Percentiles rank a stretch among this genome's conserved stretches.
Conservation (phyloP, 2,888 invertebrate species). For the Bellardia pandia region DNA sequence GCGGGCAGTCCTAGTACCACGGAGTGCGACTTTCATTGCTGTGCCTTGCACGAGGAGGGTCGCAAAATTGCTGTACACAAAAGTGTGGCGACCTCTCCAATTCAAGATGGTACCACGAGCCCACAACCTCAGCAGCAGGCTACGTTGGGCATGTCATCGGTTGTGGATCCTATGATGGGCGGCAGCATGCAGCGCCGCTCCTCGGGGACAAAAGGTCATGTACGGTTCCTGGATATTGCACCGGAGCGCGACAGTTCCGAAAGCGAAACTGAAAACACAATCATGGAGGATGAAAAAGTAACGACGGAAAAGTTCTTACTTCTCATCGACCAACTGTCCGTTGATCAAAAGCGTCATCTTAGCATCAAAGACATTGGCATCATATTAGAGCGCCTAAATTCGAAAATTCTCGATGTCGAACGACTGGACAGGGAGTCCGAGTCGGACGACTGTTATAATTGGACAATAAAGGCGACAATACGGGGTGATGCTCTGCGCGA, state of each 20-base stretch:
- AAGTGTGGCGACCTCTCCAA: constrained; percentile 96
- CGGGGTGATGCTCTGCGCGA: constrained; percentile 95
- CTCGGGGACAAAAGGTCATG: constrained; percentile 89
- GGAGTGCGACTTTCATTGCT: constrained; percentile 98
- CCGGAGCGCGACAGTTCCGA: constrained; percentile 94
- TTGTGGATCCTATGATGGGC: constrained; percentile 83
- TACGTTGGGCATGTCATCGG: constrained; percentile 81
- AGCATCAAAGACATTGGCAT: constrained; percentile 98
- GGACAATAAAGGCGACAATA: constrained; percentile 98
- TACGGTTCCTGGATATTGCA: constrained; percentile 92
- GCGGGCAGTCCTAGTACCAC: constrained; percentile 88
- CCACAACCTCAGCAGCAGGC: constrained; percentile 85
- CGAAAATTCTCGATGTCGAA: constrained; percentile 97
- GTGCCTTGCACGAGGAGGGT: constrained; percentile 96
- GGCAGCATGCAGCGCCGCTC: constrained; percentile 84
- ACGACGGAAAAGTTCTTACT: constrained; percentile 95
- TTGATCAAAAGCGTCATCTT: constrained; percentile 95
- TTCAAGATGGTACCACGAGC: constrained; percentile 90
- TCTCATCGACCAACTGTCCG: constrained; percentile 95
- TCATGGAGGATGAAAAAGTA: constrained; percentile 91
- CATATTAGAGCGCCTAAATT: constrained; percentile 95
- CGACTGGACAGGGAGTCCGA: constrained; percentile 95
- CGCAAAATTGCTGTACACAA: constrained; percentile 96
- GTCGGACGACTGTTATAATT: constrained; percentile 97
- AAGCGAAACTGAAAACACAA: constrained; percentile 96